phyloP scores from a whole-genome alignment of 2,113 vertebrate genomes.

The Pseudonaja textilis region DNA sequence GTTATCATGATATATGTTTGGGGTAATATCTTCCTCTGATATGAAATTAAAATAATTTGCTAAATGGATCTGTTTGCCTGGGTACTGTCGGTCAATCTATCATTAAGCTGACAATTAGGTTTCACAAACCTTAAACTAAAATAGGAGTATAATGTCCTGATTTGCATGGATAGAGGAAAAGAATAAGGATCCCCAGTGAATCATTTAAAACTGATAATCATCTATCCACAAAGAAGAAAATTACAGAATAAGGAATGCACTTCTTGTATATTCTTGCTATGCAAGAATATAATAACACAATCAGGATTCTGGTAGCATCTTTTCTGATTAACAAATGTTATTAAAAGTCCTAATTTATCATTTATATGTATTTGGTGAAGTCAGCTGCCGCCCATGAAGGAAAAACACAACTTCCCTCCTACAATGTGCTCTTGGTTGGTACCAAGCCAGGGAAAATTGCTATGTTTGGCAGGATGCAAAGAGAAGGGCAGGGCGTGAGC shows the following conservation, averaged over 20 bases:
- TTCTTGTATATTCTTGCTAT: not conserved
- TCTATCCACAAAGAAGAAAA: not conserved
- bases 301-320: not conserved
- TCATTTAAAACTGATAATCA: not conserved
- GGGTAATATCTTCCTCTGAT: not conserved
- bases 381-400: not conserved
- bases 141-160: not conserved
- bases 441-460: not conserved
- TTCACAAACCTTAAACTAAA: not conserved
- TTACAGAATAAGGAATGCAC: not conserved
- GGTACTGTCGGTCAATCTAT: not conserved
- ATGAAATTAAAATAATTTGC: not conserved
- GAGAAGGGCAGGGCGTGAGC: not conserved
- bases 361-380: not conserved
- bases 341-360: not conserved
- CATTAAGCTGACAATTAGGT: not conserved
- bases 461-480: not conserved
- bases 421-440: not conserved
- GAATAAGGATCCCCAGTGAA: not conserved
- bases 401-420: not conserved
- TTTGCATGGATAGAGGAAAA: not conserved
- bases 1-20: not conserved
- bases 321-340: not conserved
- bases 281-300: not conserved
- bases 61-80: not conserved